phyloP scores from a whole-genome alignment of 1,140 invertebrate species.

The Dicyema japonicum region DNA sequence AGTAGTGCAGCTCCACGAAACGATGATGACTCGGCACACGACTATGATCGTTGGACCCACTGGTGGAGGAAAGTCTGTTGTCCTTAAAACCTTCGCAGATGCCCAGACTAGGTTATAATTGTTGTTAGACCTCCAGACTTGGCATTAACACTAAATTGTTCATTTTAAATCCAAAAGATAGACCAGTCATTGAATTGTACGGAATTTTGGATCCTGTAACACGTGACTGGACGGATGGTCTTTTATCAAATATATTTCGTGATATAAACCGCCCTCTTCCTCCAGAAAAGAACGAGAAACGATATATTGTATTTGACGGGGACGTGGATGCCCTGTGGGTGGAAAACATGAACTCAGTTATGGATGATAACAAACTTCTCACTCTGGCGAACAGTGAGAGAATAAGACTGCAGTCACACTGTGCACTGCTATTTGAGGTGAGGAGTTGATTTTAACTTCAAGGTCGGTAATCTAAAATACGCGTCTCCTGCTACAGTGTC shows the following conservation, averaged over 20 bases:
- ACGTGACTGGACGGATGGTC: conserved; percentile 57
- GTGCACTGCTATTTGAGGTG: conserved; percentile 51
- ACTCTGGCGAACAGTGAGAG: conserved; percentile 58
- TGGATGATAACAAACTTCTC: conserved; percentile 61
- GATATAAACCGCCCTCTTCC: conserved; percentile 44
- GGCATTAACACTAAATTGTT: conserved; percentile 38
- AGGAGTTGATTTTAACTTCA: conserved; percentile 5
- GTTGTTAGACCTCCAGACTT: conserved; percentile 18
- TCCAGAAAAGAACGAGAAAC: conserved; percentile 30
- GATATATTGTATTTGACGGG: conserved; percentile 57
- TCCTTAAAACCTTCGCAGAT: conserved; percentile 40
- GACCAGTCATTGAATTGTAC: conserved; percentile 50
- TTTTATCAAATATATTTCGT: conserved; percentile 53
- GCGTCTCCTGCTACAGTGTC: conserved; percentile 21
- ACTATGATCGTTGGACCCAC: conserved; percentile 62
- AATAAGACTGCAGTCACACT: conserved; percentile 42
- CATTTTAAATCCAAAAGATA: conserved; percentile 41
- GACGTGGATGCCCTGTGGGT: conserved; percentile 69
- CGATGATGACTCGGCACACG: conserved; percentile 60
- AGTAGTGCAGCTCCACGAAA: conserved; percentile 56
- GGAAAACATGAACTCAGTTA: conserved; percentile 75
- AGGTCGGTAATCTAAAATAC: conserved; percentile 45
- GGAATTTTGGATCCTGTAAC: conserved; percentile 48
- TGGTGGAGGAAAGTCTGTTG: conserved; percentile 51
- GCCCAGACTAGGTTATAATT: conserved; percentile 33